Evolutionary conservation across 2,888 invertebrate species (phyloP).

Genomic region (Dasysyrphus albostriatus): DNA sequence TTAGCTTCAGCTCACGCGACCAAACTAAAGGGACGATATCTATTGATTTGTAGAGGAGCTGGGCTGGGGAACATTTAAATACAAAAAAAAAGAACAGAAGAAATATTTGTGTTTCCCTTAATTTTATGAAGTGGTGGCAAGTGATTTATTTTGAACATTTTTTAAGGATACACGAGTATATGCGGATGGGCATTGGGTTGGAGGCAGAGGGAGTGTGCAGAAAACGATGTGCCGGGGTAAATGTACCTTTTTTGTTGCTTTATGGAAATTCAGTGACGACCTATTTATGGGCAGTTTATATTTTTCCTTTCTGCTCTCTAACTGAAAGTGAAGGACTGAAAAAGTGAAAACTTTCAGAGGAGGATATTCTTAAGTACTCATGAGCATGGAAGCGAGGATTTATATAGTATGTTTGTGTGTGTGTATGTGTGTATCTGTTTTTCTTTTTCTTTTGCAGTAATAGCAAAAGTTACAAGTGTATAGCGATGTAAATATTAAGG

Average conservation of each 20-base stretch:
- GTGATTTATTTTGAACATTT: conserved; percentile 64
- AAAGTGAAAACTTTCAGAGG: conserved; percentile 33
- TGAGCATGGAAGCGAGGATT: neutral
- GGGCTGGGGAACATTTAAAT: no score
- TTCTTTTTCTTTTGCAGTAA: neutral
- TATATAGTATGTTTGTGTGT: neutral
- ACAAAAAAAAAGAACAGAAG: neutral
- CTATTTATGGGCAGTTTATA: conserved; percentile 57
- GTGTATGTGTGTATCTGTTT: neutral
- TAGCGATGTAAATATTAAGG: conserved; percentile 31
- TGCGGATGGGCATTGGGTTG: neutral
- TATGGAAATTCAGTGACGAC: conserved; percentile 49
- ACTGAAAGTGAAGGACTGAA: conserved; percentile 13
- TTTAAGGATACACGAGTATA: conserved; percentile 54
- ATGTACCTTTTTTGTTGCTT: conserved; percentile 48
- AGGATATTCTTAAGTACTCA: conserved; percentile 39
- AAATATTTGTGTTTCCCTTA: conserved; percentile 39
- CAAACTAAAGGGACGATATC: neutral
- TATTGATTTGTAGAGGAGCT: conserved; percentile 41
- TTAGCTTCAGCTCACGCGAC: conserved; percentile 46
- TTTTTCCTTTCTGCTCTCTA: neutral
- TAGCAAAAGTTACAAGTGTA: conserved; percentile 29
- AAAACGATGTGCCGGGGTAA: conserved; percentile 7
- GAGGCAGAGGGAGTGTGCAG: neutral
- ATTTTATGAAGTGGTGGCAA: conserved; percentile 68